These are phyloP conservation scores for Mesoclemmys tuberculata DNA, from an alignment of 2,113 vertebrate genomes.

Conservation along the genomic window DNA sequence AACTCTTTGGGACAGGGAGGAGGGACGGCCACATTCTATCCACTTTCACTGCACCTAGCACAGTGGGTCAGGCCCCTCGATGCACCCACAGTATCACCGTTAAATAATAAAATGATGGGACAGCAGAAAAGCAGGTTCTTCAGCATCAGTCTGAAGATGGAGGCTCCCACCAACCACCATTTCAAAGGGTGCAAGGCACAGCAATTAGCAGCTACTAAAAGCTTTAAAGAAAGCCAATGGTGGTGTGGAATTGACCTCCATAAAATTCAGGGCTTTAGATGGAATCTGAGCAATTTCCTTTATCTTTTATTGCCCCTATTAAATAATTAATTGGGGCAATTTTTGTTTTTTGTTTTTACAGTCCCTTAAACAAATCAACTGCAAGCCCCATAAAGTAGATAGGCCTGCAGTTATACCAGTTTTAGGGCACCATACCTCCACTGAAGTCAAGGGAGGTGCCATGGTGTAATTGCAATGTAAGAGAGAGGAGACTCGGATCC, in stretches of 20 bases:
- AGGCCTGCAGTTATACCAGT: neutral
- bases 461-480: neutral
- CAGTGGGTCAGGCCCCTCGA: fast-evolving
- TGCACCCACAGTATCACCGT: neutral
- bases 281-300: slow-evolving; percentile 37
- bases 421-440: neutral
- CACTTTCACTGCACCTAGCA: neutral
- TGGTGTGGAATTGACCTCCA: neutral
- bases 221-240: neutral
- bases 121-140: neutral
- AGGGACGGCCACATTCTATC: neutral
- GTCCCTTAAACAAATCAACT: slow-evolving; percentile 18
- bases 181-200: neutral
- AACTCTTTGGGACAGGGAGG: neutral
- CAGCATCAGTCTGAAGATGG: neutral
- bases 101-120: neutral
- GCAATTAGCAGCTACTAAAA: neutral
- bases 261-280: neutral
- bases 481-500: neutral
- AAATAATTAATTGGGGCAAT: slow-evolving; percentile 6
- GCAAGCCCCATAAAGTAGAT: neutral
- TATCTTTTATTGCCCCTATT: slow-evolving; percentile 2
- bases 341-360: neutral
- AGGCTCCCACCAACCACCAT: neutral
- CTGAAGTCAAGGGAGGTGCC: neutral